Evolutionary conservation across 2,113 vertebrate genomes (phyloP), one percentile per base, ranked within the genome.

Genomic region (Caretta caretta): DNA sequence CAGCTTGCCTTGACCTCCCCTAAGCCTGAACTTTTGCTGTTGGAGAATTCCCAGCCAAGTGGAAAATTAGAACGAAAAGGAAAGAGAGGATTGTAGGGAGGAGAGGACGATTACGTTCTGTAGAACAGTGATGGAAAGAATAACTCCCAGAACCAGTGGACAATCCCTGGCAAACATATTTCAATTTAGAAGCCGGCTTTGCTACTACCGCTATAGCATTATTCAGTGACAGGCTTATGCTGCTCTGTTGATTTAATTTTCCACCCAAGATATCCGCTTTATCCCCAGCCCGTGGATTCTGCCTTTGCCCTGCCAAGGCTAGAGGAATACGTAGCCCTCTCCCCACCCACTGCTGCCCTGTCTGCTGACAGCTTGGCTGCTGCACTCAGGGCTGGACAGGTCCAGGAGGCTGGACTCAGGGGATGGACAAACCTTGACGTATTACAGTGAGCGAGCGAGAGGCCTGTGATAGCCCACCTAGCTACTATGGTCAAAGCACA

Each of bases 31-130:
- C 98, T 98, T 97, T 97, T 95, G 94, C 97, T 98, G 98, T 97
- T 95, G 96, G 97, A 94, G 97, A 97, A 98, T 98, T 98, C 97
- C 96, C 97, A 98, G 98, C 97, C 98, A 98, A 98, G 98, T 98
- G 98, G 98, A 99, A 99, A 99, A 99, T 99, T 98, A 98, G 98
- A 97, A 98, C 93, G 97, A 96, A 96, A 97, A 96, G 92, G 97
- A 93, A 92, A 95, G 97, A 96, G 81, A 83, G 57, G 92, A 91
- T 84, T 90, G 56, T 85, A 80, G 93, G 87, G 94, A 86, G 95
- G 50, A 94, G 92, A 75, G 90, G 94, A 94, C 94, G 97, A 98
- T 98, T 98, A 98, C 97, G 93, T 98, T 95, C 96, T 95, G 97
- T 56, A 93, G 86, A 98, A 98, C 56, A 93, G 85, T 53, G 88